Evolutionary conservation across 1,140 invertebrate genomes (phyloP).

Genomic region (Trachymyrmex septentrionalis): DNA sequence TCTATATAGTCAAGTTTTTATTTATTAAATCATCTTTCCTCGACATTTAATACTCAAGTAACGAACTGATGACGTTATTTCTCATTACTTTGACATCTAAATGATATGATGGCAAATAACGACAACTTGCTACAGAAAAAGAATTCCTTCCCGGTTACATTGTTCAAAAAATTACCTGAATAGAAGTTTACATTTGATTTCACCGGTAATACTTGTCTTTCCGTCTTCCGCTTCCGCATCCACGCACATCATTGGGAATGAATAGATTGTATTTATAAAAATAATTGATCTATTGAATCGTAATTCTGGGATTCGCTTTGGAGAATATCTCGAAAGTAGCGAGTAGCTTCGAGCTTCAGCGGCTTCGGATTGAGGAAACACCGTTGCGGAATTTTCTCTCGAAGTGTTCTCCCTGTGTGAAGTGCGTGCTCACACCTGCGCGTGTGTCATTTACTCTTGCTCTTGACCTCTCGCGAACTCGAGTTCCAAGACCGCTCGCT

Average conservation of each 20-base stretch:
- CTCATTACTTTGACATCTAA: too few species aligned
- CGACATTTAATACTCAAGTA: too few species aligned
- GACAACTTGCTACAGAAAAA: background rate
- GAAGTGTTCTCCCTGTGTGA: too few species aligned
- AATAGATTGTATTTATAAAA: background rate
- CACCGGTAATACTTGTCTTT: background rate
- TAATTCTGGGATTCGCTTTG: background rate
- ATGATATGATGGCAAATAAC: too few species aligned
- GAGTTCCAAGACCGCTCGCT: slow-evolving; percentile 49
- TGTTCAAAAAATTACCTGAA: background rate
- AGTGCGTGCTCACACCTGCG: slow-evolving; percentile 32
- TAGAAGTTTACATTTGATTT: background rate
- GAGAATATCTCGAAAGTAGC: background rate
- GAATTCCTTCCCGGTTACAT: background rate
- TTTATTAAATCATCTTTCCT: too few species aligned
- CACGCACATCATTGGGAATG: background rate
- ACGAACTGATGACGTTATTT: too few species aligned
- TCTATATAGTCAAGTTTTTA: too few species aligned
- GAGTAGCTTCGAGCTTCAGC: background rate
- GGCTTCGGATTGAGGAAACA: slow-evolving; percentile 7
- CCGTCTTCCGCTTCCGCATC: background rate
- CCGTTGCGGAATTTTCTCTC: slow-evolving; percentile 49
- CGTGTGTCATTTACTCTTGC: slow-evolving; percentile 71
- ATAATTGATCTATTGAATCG: background rate
- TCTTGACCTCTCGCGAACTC: slow-evolving; percentile 75